These are phyloP conservation scores for Cybosia mesomella DNA, from an alignment of 2,888 invertebrate genomes.

Conservation along the genomic window DNA sequence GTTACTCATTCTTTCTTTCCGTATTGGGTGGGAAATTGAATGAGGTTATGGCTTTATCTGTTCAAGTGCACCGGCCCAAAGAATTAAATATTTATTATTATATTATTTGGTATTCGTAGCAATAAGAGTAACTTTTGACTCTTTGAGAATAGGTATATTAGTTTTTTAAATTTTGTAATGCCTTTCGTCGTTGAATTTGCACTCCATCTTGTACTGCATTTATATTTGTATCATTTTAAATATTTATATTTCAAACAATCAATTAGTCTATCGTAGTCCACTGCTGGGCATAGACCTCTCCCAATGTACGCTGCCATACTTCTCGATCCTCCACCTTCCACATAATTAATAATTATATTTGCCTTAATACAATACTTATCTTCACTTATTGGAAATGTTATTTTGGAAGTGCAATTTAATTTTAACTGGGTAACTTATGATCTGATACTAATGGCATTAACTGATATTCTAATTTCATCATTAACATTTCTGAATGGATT, in stretches of 20 bases:
- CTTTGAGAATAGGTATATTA: no score
- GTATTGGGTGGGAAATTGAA: constrained; percentile 15
- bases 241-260: no score
- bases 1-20: constrained; percentile 13
- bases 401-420: background rate
- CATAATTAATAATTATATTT: background rate
- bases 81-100: background rate
- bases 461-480: constrained; percentile 14
- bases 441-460: no score
- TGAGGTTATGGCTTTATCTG: constrained; percentile 15
- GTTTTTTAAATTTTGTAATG: background rate
- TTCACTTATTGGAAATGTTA: background rate
- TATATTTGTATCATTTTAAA: background rate
- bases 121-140: background rate
- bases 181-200: no score
- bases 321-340: no score
- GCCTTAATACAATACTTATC: background rate
- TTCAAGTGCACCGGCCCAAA: background rate
- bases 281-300: no score
- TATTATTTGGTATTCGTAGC: background rate
- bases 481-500: constrained; percentile 16
- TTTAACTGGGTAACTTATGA: background rate
- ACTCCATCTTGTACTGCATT: background rate
- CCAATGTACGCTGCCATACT: no score
- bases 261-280: no score